Evolutionary conservation across 2,797 vertebrate species (phyloP).

Genomic region (Aphelocoma californica): DNA sequence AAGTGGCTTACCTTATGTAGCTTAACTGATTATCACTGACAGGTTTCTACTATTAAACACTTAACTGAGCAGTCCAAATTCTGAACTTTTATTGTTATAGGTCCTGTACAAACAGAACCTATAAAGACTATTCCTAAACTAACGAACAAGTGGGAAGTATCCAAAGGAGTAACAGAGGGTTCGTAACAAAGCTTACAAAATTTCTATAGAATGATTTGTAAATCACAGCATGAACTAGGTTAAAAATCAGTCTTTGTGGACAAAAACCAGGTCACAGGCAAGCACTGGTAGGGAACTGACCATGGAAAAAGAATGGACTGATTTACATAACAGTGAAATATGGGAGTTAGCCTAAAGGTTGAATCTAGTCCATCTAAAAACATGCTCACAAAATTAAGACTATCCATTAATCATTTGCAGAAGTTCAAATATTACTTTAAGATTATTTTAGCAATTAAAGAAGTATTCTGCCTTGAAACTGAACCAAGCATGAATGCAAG

Average conservation of each 20-base stretch:
- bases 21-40: neutral
- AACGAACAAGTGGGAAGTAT: neutral
- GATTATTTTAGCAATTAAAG: neutral
- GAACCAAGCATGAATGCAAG: neutral
- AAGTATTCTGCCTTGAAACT: neutral
- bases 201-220: neutral
- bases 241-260: neutral
- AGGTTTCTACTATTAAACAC: neutral
- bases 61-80: neutral
- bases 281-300: neutral
- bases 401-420: neutral
- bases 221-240: neutral
- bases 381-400: neutral
- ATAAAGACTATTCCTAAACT: neutral
- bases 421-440: neutral
- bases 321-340: accelerated
- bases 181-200: neutral
- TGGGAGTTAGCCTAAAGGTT: neutral
- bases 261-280: neutral
- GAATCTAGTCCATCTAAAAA: neutral
- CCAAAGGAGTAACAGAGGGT: neutral
- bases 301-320: neutral
- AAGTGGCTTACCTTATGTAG: neutral
- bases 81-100: neutral
- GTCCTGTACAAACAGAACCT: neutral